Evolutionary conservation across 2,888 invertebrate species (phyloP).

Genomic region (Allophyes oxyacanthae): DNA sequence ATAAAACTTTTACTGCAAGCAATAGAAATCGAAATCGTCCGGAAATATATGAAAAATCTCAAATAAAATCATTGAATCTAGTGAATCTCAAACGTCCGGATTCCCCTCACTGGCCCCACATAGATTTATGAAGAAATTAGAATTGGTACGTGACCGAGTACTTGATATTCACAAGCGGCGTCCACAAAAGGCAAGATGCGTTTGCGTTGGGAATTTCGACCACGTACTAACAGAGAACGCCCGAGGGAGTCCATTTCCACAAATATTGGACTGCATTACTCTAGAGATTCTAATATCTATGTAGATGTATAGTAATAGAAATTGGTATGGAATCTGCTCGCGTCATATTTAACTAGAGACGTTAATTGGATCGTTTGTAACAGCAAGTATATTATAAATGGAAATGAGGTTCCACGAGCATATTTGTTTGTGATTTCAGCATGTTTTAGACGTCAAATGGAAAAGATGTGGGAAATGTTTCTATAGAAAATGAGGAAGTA

Average conservation of each 20-base stretch:
- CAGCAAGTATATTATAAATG: conserved; percentile 5
- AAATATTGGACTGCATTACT: conserved; percentile 78
- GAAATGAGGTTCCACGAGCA: neutral
- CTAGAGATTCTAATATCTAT: conserved; percentile 66
- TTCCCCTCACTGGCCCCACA: conserved; percentile 53
- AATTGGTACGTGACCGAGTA: conserved; percentile 67
- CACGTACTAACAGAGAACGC: conserved; percentile 74
- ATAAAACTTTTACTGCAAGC: conserved; percentile 4
- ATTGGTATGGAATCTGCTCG: conserved; percentile 30
- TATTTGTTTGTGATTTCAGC: conserved; percentile 11
- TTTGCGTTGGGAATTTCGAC: conserved; percentile 68
- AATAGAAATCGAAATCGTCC: conserved; percentile 13
- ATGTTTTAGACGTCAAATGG: neutral
- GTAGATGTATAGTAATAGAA: conserved; percentile 32
- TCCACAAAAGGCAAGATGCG: conserved; percentile 67
- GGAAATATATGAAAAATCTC: conserved; percentile 24
- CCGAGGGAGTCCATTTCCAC: conserved; percentile 74
- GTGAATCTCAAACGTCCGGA: conserved; percentile 54
- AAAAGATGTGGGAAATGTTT: neutral
- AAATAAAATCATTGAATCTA: conserved; percentile 50
- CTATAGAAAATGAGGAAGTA: neutral
- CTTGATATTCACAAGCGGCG: conserved; percentile 67
- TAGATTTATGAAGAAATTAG: conserved; percentile 77
- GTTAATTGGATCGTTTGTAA: conserved; percentile 32
- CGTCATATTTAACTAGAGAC: conserved; percentile 30